Base-by-base conservation (phyloP, 2,797 vertebrate species). In the Huso huso region DNA sequence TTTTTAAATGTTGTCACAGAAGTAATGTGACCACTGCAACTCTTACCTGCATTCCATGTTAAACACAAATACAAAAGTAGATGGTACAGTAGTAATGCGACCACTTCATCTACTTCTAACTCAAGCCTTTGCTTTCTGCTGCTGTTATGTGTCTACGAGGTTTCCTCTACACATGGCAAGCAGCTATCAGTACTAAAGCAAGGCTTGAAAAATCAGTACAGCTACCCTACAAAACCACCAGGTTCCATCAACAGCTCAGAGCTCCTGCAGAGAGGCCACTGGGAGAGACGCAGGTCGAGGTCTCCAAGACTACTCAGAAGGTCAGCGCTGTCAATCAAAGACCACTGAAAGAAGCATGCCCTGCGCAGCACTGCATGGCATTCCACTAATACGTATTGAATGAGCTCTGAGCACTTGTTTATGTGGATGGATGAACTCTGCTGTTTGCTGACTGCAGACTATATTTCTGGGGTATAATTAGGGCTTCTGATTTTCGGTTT, bases 91-190 rank as follows among this genome's bases (percentile, higher is more conserved):
- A 51, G 51, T 51, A 7, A 11, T 49, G 7, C 57, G 55, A 66
- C 11, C 49, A 49, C 15, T 18, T 11, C n/a, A 66, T 4, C 18
- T 60, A 11, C 12, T 7, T 62, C 18, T 9, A 15, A 49, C 7
- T 18, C 9, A 57, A 7, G 48, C 76, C 82, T 82, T 75, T 80
- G 70, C 78, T 81, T 79, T 74, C 72, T 69, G 80, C 74, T 75
- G 77, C 79, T 73, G 81, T 76, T 82, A 85, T 80, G 83, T 64
- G 85, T 78, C 83, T 88, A 79, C 80, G 79, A 84, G 85, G 78
- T 85, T 88, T 87, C 82, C 85, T 86, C 85, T 82, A 74, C 87
- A 87, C 84, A 88, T 89, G 85, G 89, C 79, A 81, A 82, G 83
- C 88, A 90, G 87, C 88, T 90, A 88, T 87, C 86, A 85, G 82